These are phyloP conservation scores for Herpailurus yagouaroundi DNA, from an alignment of 2,113 vertebrate species.

Conservation along the genomic window DNA sequence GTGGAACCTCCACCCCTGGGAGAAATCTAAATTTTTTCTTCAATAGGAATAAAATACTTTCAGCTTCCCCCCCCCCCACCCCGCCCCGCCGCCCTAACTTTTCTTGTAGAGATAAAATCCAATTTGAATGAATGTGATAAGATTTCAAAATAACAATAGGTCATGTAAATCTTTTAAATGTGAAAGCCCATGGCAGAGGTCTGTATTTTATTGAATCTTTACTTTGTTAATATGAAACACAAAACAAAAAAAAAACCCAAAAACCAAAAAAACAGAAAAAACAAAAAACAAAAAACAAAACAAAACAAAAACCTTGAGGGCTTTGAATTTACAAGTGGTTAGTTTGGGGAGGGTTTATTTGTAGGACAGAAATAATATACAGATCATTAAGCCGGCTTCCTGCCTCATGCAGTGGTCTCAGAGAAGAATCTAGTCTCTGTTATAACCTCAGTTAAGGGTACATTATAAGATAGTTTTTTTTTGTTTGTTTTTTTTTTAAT, in stretches of 20 bases:
- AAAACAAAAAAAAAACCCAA: no score
- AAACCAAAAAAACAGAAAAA: no score
- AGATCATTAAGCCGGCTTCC: neutral
- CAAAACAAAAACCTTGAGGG: neutral
- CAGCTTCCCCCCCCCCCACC: neutral
- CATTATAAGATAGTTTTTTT: neutral
- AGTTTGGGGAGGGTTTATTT: neutral
- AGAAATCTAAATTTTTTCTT: neutral
- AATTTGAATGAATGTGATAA: slow-evolving; percentile 14
- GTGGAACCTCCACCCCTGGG: neutral
- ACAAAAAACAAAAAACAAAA: no score
- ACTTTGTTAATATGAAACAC: neutral
- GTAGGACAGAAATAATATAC: neutral
- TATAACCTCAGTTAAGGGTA: neutral
- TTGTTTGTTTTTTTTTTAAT: no score
- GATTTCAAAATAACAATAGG: slow-evolving; percentile 1
- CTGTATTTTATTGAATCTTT: neutral
- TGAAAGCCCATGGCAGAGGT: neutral
- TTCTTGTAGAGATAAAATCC: neutral
- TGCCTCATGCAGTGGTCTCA: rapidly evolving
- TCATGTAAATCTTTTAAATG: neutral
- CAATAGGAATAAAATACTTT: neutral
- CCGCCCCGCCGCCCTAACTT: neutral
- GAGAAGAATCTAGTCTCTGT: neutral
- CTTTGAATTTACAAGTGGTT: neutral